Percentiles rank a stretch among this genome's conserved stretches.
These are phyloP conservation scores for Metaphire vulgaris DNA, from an alignment of 1,140 invertebrate species.

Conservation along the genomic window DNA sequence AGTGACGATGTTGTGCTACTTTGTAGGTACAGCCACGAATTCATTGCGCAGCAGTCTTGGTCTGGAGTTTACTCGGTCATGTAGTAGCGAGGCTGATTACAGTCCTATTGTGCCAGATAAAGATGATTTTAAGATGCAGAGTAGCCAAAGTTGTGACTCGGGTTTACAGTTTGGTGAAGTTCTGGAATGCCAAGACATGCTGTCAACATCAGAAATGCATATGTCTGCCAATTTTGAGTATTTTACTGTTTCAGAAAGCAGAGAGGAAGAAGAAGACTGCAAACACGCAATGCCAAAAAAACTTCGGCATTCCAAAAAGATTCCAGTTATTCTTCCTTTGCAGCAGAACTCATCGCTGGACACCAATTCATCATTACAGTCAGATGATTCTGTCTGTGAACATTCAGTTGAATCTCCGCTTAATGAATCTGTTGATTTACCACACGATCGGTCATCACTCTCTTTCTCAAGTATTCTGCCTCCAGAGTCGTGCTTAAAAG, in stretches of 20 bases:
- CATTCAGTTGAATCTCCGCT: neutral
- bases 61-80: neutral
- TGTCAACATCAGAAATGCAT: neutral
- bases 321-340: neutral
- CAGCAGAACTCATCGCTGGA: neutral
- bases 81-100: neutral
- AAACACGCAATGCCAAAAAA: neutral
- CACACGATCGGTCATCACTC: too few species aligned
- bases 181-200: too few species aligned
- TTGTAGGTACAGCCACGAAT: neutral
- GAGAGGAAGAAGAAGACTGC: neutral
- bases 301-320: neutral
- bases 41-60: neutral
- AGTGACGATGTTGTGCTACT: too few species aligned
- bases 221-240: neutral
- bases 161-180: neutral
- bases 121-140: neutral
- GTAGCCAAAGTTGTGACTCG: neutral
- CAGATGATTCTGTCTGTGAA: neutral
- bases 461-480: too few species aligned
- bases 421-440: neutral
- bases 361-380: neutral
- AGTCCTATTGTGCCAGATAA: neutral
- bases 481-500: too few species aligned
- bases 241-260: neutral